Evolutionary conservation across 2,888 invertebrate genomes (phyloP).

Genomic region (Copidosoma aretas): DNA sequence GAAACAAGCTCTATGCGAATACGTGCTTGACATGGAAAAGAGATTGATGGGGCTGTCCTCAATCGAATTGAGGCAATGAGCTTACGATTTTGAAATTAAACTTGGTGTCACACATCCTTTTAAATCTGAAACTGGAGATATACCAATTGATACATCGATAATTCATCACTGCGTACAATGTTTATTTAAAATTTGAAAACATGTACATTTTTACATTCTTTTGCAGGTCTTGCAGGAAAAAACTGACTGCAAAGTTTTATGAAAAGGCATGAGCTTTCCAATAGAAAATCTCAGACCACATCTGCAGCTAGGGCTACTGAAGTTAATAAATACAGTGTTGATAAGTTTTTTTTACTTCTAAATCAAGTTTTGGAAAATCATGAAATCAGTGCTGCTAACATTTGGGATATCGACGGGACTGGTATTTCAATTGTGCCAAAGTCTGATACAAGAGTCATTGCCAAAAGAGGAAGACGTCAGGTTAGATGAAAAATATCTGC

Average conservation of each 20-base stretch:
- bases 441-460: constrained; percentile 52
- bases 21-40: too few relatives aligned
- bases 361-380: background rate
- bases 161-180: too few relatives aligned
- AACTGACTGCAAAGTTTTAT: background rate
- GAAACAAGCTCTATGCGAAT: too few relatives aligned
- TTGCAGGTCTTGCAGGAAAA: background rate
- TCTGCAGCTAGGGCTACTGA: constrained; percentile 15
- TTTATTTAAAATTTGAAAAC: too few relatives aligned
- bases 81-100: too few relatives aligned
- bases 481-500: constrained; percentile 38
- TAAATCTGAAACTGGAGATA: too few relatives aligned
- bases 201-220: too few relatives aligned
- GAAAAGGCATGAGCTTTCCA: constrained; percentile 25
- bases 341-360: constrained; percentile 5
- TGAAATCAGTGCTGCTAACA: constrained; percentile 18
- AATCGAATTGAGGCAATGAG: too few relatives aligned
- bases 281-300: constrained; percentile 35
- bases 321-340: constrained; percentile 10
- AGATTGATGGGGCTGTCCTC: too few relatives aligned
- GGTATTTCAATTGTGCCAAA: too few relatives aligned
- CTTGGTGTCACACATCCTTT: too few relatives aligned
- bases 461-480: constrained; percentile 45
- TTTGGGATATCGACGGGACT: constrained; percentile 38
- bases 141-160: too few relatives aligned